Evolutionary conservation across 1,140 invertebrate species (phyloP).

Genomic region (Acromyrmex heyeri): DNA sequence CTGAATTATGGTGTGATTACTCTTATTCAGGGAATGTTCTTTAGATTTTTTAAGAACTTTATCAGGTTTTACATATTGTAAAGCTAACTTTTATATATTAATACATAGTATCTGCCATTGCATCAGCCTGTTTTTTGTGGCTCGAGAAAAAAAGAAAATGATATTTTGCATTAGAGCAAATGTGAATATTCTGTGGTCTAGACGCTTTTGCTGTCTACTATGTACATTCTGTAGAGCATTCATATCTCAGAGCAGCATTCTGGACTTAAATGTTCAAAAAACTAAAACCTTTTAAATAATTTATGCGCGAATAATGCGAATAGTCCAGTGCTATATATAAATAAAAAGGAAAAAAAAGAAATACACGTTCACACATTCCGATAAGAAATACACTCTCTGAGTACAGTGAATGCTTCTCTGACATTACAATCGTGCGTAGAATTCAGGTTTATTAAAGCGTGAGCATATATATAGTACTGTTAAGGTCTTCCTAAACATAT

Average conservation of each 20-base stretch:
- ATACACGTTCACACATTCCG: constrained; percentile 82
- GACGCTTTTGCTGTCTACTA: constrained; percentile 80
- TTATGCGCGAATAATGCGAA: constrained; percentile 62
- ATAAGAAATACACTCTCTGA: constrained; percentile 74
- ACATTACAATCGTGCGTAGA: constrained; percentile 80
- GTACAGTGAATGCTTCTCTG: constrained; percentile 79
- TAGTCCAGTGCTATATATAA: constrained; percentile 65
- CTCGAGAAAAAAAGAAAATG: constrained; percentile 53
- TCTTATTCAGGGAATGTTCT: constrained; percentile 70
- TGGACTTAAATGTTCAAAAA: constrained; percentile 63
- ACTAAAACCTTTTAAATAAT: constrained; percentile 76
- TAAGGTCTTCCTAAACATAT: constrained; percentile 84
- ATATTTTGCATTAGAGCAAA: constrained; percentile 72
- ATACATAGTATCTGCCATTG: constrained; percentile 71
- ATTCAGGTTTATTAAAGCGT: constrained; percentile 83
- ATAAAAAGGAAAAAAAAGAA: constrained; percentile 51
- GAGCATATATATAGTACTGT: constrained; percentile 81
- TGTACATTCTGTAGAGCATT: constrained; percentile 79
- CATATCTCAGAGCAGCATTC: constrained; percentile 73
- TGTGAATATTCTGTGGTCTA: constrained; percentile 76
- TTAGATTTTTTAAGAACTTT: constrained; percentile 72
- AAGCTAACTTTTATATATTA: constrained; percentile 72
- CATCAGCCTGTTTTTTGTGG: constrained; percentile 77
- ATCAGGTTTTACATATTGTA: constrained; percentile 72
- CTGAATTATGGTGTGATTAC: constrained; percentile 63